phyloP scores from a whole-genome alignment of 1,140 invertebrate species.

The Aricia agestis region DNA sequence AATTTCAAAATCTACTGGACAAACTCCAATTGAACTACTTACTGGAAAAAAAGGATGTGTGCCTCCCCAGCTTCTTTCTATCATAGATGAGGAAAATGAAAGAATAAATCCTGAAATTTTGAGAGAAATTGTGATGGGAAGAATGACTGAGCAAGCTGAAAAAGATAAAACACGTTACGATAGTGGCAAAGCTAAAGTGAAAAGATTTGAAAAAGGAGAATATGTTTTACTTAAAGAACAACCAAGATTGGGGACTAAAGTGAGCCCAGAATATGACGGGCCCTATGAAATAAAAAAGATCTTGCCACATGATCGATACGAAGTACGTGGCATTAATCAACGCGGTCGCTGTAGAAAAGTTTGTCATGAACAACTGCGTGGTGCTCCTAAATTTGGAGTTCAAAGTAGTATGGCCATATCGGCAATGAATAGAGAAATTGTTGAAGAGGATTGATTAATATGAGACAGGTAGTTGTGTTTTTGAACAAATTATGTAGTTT shows the following conservation, averaged over 20 bases:
- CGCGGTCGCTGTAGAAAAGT: constrained; percentile 26
- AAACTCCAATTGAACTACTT: background rate
- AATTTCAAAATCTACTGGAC: constrained; percentile 8
- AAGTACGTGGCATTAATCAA: constrained; percentile 15
- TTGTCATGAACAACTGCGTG: constrained; percentile 25
- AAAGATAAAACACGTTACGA: constrained; percentile 3
- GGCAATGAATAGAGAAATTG: constrained; percentile 12
- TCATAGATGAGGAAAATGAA: background rate
- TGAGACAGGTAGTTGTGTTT: too few species aligned
- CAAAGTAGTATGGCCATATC: constrained; percentile 25
- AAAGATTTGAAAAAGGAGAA: constrained; percentile 17
- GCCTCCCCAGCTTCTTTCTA: constrained; percentile 1
- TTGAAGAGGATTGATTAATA: too few species aligned
- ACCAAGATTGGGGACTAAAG: too few species aligned
- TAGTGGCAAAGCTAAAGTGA: constrained; percentile 14
- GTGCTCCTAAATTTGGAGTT: constrained; percentile 22
- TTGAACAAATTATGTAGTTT: too few species aligned
- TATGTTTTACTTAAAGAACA: constrained; percentile 16
- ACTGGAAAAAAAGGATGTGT: background rate
- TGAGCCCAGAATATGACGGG: too few species aligned
- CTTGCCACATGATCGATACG: constrained; percentile 12
- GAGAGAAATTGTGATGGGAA: constrained; percentile 4
- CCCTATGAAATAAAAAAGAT: too few species aligned
- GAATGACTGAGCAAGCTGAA: background rate
- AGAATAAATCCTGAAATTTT: background rate